These are phyloP conservation scores for Ariolimax columbianus DNA, from an alignment of 2,888 invertebrate genomes.

Conservation along the genomic window DNA sequence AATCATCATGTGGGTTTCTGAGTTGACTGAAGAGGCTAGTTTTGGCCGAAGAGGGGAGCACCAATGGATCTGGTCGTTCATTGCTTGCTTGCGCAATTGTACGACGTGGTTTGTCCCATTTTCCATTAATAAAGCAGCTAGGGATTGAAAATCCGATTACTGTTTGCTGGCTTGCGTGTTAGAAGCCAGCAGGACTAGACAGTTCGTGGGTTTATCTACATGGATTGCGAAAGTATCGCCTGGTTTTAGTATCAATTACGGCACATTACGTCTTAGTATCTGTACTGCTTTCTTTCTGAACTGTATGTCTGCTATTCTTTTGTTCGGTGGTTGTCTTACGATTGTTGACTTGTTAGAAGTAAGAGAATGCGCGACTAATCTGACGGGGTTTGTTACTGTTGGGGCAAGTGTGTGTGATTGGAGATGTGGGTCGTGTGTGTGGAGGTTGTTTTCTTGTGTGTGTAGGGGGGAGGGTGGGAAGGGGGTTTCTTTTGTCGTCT, in stretches of 20 bases:
- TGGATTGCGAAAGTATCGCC: background rate
- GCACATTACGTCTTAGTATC: background rate
- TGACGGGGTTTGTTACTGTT: too few relatives aligned
- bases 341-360: too few relatives aligned
- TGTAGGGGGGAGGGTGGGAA: too few relatives aligned
- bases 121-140: background rate
- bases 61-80: background rate
- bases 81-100: background rate
- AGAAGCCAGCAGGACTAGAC: background rate
- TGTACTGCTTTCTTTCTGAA: background rate
- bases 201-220: background rate
- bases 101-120: background rate
- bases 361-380: too few relatives aligned
- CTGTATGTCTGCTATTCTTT: too few relatives aligned
- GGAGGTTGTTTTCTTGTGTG: too few relatives aligned
- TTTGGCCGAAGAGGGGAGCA: too few relatives aligned
- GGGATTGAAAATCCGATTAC: background rate
- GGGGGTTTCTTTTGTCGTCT: too few relatives aligned
- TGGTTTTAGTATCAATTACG: background rate
- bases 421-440: too few relatives aligned
- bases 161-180: background rate
- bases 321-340: too few relatives aligned
- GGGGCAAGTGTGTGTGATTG: too few relatives aligned
- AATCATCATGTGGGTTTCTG: conserved; percentile 1
- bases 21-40: background rate